Evolutionary conservation across 2,888 invertebrate species (phyloP), one percentile per base, ranked within the genome.

Genomic region (Acronicta leporina): DNA sequence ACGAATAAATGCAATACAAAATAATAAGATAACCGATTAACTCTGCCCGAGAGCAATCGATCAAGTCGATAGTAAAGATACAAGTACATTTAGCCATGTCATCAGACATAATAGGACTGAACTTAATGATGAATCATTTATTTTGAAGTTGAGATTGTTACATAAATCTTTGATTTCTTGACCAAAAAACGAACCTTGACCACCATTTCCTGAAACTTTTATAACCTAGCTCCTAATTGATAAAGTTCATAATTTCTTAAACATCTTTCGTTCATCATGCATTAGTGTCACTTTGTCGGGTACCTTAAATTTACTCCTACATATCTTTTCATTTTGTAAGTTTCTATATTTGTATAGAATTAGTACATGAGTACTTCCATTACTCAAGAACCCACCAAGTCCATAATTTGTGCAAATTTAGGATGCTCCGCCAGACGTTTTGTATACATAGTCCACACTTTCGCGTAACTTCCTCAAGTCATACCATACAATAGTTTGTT

Each of bases 1-100:
- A 55, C 57, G 47, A 43, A 52, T 66, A n/a, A 77, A 53, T 59
- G 49, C 41, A 52, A 45, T 54, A 64, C 60, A 64, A 63, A 58
- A 54, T 67, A 67, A 64, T 67, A 50, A 65, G 59, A 75, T 72
- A 65, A 77, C 72, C 72, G 62, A 75, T 67, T 63, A 68, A 66
- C 57, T 50, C 42, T 51, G 27, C 55, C 60, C 47, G 50, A 57
- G 30, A 53, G 45, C 56, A 45, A 67, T 73, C 58, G 71, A 75
- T 75, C 59, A 67, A 61, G 27, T 50, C 43, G 68, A 75, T 75
- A 59, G 15, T 55, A 47, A 50, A 35, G 49, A 46, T 56, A 48
- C 35, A 38, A 65, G 49, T 42, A 49, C 42, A 55, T 63, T 71
- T 20, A 63, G 54, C 56, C 53, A 61, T 72, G 66, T 58, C 60